Conservation (phyloP, 1,140 invertebrate genomes). For the Sitobion miscanthi region DNA sequence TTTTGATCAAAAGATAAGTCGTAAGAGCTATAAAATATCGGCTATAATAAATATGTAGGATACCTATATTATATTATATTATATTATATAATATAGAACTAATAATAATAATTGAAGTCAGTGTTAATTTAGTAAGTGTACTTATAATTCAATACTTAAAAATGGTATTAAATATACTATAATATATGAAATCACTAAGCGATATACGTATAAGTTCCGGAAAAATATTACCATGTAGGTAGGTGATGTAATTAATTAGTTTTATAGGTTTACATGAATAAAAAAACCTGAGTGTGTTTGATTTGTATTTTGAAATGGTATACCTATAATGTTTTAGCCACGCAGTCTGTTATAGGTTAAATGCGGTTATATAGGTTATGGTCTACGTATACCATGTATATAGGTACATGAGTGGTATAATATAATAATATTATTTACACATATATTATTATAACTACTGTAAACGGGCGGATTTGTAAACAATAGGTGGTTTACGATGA, state of each 20-base stretch:
- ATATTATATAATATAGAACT: not conserved
- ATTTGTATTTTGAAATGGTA: not conserved
- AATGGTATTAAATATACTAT: not conserved
- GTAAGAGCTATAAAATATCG: not conserved
- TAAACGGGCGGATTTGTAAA: not conserved
- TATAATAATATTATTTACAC: not conserved
- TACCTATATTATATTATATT: not conserved
- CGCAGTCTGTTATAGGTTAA: not conserved
- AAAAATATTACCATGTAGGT: not conserved
- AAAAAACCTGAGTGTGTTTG: not conserved
- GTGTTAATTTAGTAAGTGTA: slow-evolving; percentile 3
- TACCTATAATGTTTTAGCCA: not conserved
- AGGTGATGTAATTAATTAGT: not conserved
- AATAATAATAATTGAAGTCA: not conserved
- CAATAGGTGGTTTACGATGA: not conserved
- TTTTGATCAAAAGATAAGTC: not conserved
- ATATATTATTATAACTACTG: not conserved
- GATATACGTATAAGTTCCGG: not conserved
- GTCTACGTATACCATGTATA: not conserved
- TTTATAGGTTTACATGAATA: not conserved
- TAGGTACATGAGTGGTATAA: too few species aligned
- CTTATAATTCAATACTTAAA: not conserved
- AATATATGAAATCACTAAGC: not conserved
- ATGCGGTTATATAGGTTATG: too few species aligned
- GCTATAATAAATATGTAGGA: not conserved